Evolutionary conservation across 2,113 vertebrate species (phyloP).

Genomic region (Spilogale gracilis): DNA sequence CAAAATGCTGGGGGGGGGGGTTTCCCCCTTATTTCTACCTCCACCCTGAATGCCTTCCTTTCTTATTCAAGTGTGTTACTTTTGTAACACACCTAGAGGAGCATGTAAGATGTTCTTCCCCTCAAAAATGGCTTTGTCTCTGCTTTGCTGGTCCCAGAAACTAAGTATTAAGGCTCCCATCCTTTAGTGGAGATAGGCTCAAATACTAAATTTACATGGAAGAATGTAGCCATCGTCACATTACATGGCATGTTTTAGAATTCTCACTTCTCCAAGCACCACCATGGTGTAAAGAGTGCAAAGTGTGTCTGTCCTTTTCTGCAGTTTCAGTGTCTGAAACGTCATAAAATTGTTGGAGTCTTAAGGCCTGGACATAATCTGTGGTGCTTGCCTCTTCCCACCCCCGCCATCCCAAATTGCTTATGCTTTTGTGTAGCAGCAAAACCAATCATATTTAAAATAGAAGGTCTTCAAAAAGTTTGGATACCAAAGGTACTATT

Average conservation of each 20-base stretch:
- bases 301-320: neutral
- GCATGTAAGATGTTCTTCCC: neutral
- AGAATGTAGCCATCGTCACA: neutral
- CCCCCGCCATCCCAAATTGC: neutral
- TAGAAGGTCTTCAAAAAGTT: slow-evolving; percentile 47
- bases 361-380: neutral
- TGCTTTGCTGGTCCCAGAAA: neutral
- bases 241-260: neutral
- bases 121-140: neutral
- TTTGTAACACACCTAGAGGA: neutral
- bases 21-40: neutral
- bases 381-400: neutral
- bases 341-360: neutral
- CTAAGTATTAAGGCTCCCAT: neutral
- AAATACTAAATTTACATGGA: neutral
- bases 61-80: slow-evolving; percentile 14
- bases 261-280: neutral
- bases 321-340: neutral
- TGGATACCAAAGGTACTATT: neutral
- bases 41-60: neutral
- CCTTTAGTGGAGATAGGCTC: neutral
- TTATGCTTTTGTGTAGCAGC: slow-evolving; percentile 30
- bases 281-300: neutral
- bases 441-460: slow-evolving; percentile 28
- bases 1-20: neutral